Conservation (phyloP, 2,113 vertebrate species). For the Trematocara macrostoma region DNA sequence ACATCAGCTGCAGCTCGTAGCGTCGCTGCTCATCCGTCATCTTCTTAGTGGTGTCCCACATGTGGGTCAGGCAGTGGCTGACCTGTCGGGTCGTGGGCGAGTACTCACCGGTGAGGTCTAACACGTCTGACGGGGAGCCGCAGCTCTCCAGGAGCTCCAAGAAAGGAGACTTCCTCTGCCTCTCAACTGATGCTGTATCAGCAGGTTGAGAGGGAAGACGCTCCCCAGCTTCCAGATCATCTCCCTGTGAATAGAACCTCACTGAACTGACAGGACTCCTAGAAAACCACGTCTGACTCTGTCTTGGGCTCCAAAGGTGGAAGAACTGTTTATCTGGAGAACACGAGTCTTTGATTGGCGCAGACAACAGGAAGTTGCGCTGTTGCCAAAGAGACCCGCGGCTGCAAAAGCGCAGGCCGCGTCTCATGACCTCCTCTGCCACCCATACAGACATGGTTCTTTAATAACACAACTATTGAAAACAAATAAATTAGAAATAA, state of each 20-base stretch:
- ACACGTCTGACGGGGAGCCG: constrained; percentile 76
- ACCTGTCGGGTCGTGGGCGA: constrained; percentile 34
- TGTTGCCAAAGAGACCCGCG: constrained; percentile 8
- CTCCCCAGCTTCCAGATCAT: background rate
- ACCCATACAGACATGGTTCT: constrained; percentile 32
- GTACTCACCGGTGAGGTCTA: constrained; percentile 67
- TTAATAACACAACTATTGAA: background rate
- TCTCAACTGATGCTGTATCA: background rate
- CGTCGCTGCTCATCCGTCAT: constrained; percentile 73
- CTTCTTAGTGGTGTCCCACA: constrained; percentile 76
- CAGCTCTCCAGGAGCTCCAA: constrained; percentile 57
- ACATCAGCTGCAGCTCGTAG: constrained; percentile 79
- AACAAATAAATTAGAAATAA: background rate
- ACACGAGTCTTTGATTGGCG: background rate
- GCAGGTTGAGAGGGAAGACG: too few relatives aligned
- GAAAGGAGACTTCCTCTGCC: background rate
- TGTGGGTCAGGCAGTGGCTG: constrained; percentile 65
- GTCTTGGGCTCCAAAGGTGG: background rate
- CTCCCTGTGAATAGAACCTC: constrained; percentile 36
- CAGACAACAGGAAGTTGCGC: background rate
- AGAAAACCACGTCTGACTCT: background rate
- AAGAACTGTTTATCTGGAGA: background rate
- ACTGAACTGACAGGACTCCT: background rate
- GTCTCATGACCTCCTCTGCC: constrained; percentile 31
- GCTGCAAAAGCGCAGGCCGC: constrained; percentile 1